Evolutionary conservation across 2,113 vertebrate species (phyloP).

Genomic region (Stigmatopora argus): DNA sequence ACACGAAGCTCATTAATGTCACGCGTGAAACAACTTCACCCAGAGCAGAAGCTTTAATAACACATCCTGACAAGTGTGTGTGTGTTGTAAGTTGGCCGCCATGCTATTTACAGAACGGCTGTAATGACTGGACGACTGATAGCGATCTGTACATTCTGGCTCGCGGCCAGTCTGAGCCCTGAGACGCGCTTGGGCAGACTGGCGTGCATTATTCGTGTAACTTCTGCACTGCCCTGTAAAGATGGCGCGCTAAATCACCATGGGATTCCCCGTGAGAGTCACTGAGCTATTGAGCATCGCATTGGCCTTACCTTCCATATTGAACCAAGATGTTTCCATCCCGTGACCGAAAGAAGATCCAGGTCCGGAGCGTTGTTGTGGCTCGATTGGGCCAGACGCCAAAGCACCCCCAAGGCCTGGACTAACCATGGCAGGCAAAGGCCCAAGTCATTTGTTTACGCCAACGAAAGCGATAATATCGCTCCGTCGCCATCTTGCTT

Average conservation of each 20-base stretch:
- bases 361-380: slow-evolving; percentile 49
- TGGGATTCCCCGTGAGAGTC: slow-evolving; percentile 33
- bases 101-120: slow-evolving; percentile 67
- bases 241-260: neutral
- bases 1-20: neutral
- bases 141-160: slow-evolving; percentile 57
- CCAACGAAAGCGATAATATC: neutral
- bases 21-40: neutral
- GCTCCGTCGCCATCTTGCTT: neutral
- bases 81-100: slow-evolving; percentile 57
- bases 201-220: slow-evolving; percentile 24
- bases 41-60: neutral
- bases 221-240: slow-evolving; percentile 7
- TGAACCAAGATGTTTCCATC: slow-evolving; percentile 34
- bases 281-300: neutral
- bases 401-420: slow-evolving; percentile 57
- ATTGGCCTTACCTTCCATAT: slow-evolving; percentile 36
- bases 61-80: slow-evolving; percentile 7
- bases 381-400: slow-evolving; percentile 58
- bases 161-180: slow-evolving; percentile 30
- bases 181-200: slow-evolving; percentile 18
- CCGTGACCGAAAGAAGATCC: slow-evolving; percentile 33
- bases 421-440: slow-evolving; percentile 18
- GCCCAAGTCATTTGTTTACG: neutral
- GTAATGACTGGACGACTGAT: slow-evolving; percentile 64